Percentiles rank a stretch among this genome's conserved stretches.
These are phyloP conservation scores for Microchirus variegatus DNA, from an alignment of 2,797 vertebrate species.

Conservation along the genomic window DNA sequence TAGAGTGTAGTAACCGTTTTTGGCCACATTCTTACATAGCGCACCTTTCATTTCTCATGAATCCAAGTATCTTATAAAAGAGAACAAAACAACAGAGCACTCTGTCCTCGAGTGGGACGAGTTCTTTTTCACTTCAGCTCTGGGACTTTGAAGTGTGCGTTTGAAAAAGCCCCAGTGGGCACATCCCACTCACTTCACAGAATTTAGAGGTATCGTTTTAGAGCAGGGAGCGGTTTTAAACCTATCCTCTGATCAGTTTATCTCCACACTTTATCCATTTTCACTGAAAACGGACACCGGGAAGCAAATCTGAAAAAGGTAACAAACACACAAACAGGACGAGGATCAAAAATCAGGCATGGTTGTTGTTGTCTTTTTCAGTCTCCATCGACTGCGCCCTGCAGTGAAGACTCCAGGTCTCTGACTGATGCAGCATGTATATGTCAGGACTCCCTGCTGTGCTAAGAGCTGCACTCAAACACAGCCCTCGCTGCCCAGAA, in stretches of 20 bases:
- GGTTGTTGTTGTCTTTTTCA: neutral
- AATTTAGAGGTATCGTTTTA: no score
- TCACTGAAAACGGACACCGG: no score
- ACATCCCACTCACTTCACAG: slow-evolving; percentile 26
- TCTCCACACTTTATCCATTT: no score
- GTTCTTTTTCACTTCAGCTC: slow-evolving; percentile 4
- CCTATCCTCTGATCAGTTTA: no score
- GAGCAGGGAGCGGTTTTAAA: no score
- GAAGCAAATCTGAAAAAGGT: neutral
- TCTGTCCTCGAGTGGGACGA: slow-evolving; percentile 1
- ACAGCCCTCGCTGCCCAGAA: neutral
- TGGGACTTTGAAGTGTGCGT: no score
- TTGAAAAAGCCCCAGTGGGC: slow-evolving; percentile 11
- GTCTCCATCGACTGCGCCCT: neutral
- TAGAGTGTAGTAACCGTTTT: no score
- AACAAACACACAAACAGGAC: neutral
- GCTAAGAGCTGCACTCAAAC: neutral
- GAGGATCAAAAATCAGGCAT: neutral
- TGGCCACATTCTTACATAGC: no score
- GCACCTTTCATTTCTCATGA: no score
- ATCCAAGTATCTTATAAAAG: no score
- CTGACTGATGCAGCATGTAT: neutral
- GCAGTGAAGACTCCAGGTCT: neutral
- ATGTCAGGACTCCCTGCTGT: neutral
- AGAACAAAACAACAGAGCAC: slow-evolving; percentile 11